phyloP scores from a whole-genome alignment of 1,140 invertebrate genomes.

The Thaumatotibia leucotreta region DNA sequence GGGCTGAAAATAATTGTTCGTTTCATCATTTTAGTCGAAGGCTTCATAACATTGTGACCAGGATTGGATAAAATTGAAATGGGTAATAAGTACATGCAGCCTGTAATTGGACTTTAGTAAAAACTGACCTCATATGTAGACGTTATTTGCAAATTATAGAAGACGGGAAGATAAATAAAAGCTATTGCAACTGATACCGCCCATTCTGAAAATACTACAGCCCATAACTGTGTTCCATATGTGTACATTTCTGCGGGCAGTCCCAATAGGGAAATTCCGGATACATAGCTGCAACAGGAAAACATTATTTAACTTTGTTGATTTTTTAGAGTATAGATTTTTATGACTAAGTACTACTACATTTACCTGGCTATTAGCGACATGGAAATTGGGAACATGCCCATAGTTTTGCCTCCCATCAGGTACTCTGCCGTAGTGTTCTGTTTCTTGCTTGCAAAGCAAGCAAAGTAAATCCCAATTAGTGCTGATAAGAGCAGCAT shows the following conservation, averaged over 20 bases:
- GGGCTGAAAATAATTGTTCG: no score
- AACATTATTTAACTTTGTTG: slow-evolving; percentile 12
- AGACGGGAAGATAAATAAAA: slow-evolving; percentile 89
- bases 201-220: slow-evolving; percentile 81
- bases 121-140: slow-evolving; percentile 87
- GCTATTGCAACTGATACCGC: slow-evolving; percentile 85
- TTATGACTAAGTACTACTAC: no score
- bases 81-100: no score
- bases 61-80: no score
- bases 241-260: slow-evolving; percentile 94
- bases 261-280: slow-evolving; percentile 93
- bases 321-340: no score
- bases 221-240: slow-evolving; percentile 88
- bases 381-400: slow-evolving; percentile 87
- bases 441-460: slow-evolving; percentile 84
- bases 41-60: no score
- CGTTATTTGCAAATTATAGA: slow-evolving; percentile 90
- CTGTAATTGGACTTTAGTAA: no score
- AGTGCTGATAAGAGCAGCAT: slow-evolving; percentile 83
- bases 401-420: slow-evolving; percentile 89
- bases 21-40: no score
- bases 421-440: slow-evolving; percentile 87
- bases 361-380: slow-evolving; percentile 86
- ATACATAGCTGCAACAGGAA: slow-evolving; percentile 85
- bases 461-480: slow-evolving; percentile 90